These are phyloP conservation scores for Romanogobio albipinnatus DNA, from an alignment of 2,113 vertebrate species.

Conservation along the genomic window DNA sequence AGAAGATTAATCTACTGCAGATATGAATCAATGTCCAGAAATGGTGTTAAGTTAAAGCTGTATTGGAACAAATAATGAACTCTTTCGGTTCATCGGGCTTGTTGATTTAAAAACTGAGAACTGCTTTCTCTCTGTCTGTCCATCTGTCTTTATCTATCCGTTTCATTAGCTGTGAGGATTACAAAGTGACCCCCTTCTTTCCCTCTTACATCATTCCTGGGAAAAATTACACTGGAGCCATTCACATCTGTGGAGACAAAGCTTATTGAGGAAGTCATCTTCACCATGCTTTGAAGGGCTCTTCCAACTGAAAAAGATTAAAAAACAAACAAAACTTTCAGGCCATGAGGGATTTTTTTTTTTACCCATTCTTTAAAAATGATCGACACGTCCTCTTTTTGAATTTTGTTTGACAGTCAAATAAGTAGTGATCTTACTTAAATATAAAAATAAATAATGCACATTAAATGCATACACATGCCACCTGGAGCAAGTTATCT, in stretches of 20 bases:
- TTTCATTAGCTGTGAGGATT: not conserved
- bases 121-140: not conserved
- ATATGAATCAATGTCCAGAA: not conserved
- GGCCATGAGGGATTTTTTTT: not conserved
- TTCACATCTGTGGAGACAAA: conserved; percentile 7
- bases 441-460: not conserved
- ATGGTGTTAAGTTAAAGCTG: not conserved
- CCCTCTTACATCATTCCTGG: not conserved
- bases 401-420: not conserved
- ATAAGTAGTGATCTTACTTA: not conserved
- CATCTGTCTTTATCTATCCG: conserved; percentile 2
- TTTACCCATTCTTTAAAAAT: not conserved
- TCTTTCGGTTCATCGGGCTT: not conserved
- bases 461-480: not conserved
- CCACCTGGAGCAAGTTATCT: not conserved
- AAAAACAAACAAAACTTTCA: not conserved
- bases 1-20: not conserved
- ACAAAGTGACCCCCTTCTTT: not conserved
- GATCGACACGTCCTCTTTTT: not conserved
- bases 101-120: not conserved
- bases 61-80: not conserved
- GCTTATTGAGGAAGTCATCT: not conserved
- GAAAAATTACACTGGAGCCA: not conserved
- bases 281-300: not conserved
- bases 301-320: not conserved